Percentiles rank a stretch among this genome's conserved stretches.
These are phyloP conservation scores for Drosophila pachea DNA, from an alignment of 1,140 invertebrate genomes.

Conservation along the genomic window DNA sequence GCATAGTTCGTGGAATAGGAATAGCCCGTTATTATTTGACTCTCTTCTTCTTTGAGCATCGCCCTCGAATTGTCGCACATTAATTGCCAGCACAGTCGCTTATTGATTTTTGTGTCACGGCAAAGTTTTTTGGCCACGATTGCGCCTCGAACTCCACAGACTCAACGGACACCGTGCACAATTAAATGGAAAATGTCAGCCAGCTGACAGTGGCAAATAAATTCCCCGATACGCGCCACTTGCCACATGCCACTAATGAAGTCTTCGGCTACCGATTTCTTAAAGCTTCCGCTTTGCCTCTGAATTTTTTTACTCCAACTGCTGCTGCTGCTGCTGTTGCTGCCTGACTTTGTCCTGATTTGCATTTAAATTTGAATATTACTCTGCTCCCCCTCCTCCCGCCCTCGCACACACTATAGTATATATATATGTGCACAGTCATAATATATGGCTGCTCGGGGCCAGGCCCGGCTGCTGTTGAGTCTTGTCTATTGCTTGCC, in stretches of 20 bases:
- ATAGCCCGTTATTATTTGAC: no score
- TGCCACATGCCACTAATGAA: conserved; percentile 45
- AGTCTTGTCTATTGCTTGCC: conserved; percentile 30
- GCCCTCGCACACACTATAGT: neutral
- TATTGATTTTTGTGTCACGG: conserved; percentile 44
- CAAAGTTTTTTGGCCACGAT: conserved; percentile 34
- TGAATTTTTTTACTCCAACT: neutral
- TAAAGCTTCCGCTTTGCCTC: conserved; percentile 2
- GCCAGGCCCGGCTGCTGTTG: conserved; percentile 18
- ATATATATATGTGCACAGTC: conserved; percentile 11
- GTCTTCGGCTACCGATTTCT: conserved; percentile 22
- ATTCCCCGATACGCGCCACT: conserved; percentile 44
- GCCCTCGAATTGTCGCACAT: conserved; percentile 27
- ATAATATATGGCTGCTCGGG: conserved; percentile 44
- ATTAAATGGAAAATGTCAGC: conserved; percentile 44
- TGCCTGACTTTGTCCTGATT: conserved; percentile 27
- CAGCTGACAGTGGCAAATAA: conserved; percentile 37
- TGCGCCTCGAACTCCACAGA: conserved; percentile 7
- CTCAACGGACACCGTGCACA: conserved; percentile 20
- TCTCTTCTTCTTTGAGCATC: conserved; percentile 14
- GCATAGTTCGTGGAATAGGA: no score
- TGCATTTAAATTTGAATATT: conserved; percentile 46
- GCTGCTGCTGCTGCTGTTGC: neutral
- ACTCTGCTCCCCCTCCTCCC: no score
- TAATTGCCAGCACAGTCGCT: conserved; percentile 28